Evolutionary conservation across 2,888 invertebrate species (phyloP).

Genomic region (Coelinius sp.): DNA sequence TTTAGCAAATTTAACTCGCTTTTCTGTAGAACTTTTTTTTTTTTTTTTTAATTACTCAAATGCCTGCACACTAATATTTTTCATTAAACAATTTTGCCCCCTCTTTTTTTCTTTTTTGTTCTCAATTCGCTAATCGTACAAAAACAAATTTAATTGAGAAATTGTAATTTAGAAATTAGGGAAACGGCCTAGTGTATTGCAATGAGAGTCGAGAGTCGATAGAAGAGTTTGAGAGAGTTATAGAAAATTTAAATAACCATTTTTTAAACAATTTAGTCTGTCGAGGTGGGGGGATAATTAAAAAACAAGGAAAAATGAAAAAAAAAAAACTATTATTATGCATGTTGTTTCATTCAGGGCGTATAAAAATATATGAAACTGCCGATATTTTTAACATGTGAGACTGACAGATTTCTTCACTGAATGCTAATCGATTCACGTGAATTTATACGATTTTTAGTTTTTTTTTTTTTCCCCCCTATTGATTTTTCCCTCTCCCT

Average conservation of each 20-base stretch:
- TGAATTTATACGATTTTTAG: conserved; percentile 37
- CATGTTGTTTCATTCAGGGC: conserved; percentile 55
- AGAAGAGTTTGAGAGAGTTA: conserved; percentile 1
- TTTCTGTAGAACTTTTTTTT: conserved; percentile 1
- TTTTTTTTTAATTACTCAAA: background rate
- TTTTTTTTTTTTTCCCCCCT: conserved; percentile 34
- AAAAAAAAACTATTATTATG: conserved; percentile 33
- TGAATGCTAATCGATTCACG: conserved; percentile 51
- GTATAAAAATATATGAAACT: conserved; percentile 54
- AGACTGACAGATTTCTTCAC: conserved; percentile 62
- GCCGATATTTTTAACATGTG: conserved; percentile 62
- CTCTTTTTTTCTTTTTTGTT: conserved; percentile 19
- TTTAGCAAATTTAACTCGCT: conserved; percentile 37
- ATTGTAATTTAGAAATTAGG: conserved; percentile 16
- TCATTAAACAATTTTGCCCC: conserved; percentile 44
- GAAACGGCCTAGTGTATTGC: conserved; percentile 18
- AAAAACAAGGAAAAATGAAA: conserved; percentile 8
- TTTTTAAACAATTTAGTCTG: conserved; percentile 18
- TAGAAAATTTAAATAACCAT: conserved; percentile 17
- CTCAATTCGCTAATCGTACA: conserved; percentile 12
- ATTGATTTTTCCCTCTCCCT: conserved; percentile 32
- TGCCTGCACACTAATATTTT: conserved; percentile 27
- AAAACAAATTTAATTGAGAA: conserved; percentile 10
- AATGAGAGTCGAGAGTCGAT: conserved; percentile 4
- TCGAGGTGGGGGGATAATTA: no score